Base-by-base conservation (phyloP, 2,113 vertebrate genomes). In the Leptocoma aspasia region DNA sequence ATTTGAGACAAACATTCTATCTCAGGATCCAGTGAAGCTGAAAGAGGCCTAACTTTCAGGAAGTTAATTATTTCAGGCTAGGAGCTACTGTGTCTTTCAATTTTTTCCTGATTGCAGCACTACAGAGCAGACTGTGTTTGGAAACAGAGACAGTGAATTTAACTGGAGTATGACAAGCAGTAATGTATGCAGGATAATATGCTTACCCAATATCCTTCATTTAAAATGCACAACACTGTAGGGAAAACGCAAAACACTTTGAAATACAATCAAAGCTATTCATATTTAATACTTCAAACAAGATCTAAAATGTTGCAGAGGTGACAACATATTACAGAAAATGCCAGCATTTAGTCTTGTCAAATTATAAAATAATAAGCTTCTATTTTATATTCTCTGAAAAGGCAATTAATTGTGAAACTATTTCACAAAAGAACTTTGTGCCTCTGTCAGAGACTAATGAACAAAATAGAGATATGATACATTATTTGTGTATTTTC, bases 341-440 rank as follows among this genome's bases (percentile, higher is more conserved):
- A 83, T 47, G 71, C 21, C 50, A 90, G 42, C 41, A 71, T 89
- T 96, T 90, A 92, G 68, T 41, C n/a, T 71, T 79, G 73, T 79
- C 86, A 92, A 82, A 94, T 95, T 83, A 91, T 37, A 88, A 92
- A 93, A 95, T 85, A 95, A 94, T 77, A 87, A 89, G 52, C 26
- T 73, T 53, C 78, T 86, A 57, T 66, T 91, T 94, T 44, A 72
- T 37, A 91, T 66, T 94, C 80, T 44, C 45, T 90, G 56, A 77
- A 86, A 89, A 81, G 42, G 41, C 68, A 93, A 94, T 95, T 97
- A 95, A 86, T 95, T 81, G 44, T 60, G 47, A 64, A 84, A 94
- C 26, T 77, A 45, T 78, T 93, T 93, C 69, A 65, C 54, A 76
- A 45, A 82, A 59, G 9, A 85, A 80, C 47, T 84, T 72, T 52